Percentiles rank a stretch among this genome's conserved stretches.
Conservation (phyloP, 2,797 vertebrate genomes). For the Mormyrus proboscirostris region DNA sequence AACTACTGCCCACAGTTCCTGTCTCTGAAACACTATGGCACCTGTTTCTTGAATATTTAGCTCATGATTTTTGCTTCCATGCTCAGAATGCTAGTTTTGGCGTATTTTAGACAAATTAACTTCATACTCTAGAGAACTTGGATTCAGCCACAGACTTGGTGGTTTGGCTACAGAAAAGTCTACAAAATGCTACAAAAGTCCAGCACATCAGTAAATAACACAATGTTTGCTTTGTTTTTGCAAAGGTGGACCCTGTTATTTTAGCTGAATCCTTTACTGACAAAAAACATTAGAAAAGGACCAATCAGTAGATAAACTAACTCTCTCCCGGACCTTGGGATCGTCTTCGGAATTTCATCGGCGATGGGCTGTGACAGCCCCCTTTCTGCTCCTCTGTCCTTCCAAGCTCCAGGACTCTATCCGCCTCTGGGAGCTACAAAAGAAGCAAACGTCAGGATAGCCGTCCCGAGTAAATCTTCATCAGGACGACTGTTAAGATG, state of each 20-base stretch:
- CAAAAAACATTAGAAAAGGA: not conserved
- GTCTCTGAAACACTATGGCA: conserved; percentile 6
- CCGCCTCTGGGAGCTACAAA: conserved; percentile 57
- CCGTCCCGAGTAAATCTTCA: not conserved
- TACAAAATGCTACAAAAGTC: not conserved
- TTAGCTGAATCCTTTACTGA: not conserved
- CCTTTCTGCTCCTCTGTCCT: conserved; percentile 58
- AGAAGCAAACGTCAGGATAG: not conserved
- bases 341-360: conserved; percentile 74
- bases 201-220: not conserved
- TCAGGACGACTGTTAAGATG: not conserved
- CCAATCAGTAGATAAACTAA: not conserved
- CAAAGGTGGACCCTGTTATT: not conserved
- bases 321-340: conserved; percentile 68
- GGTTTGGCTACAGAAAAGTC: not conserved
- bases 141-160: conserved; percentile 2
- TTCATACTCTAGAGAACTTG: not conserved
- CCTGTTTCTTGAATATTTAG: not conserved
- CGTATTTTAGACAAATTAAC: not conserved
- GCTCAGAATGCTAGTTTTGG: conserved; percentile 1
- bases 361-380: conserved; percentile 64
- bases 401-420: conserved; percentile 62
- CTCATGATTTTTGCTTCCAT: not conserved
- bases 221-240: not conserved
- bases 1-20: not conserved